Base-by-base conservation (phyloP, 2,113 vertebrate species). In the Dolichotis patagonum region DNA sequence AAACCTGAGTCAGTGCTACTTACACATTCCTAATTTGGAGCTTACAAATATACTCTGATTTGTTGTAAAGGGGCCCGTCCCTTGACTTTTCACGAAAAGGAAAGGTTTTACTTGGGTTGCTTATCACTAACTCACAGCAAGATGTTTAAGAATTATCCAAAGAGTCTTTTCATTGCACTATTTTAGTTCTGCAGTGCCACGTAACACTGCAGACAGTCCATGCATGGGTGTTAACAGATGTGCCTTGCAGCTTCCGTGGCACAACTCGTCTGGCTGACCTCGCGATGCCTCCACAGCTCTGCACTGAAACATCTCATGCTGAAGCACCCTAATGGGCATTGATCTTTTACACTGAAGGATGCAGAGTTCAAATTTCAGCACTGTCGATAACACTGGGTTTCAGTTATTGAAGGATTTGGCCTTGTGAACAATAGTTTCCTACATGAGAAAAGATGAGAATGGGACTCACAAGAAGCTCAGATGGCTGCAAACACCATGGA, bases 321-420 rank as follows among this genome's bases (percentile, higher is more conserved):
- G 54, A 90, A 46, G 43, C 85, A 62, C 95, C 95, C 98, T 98
- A 96, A 96, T 95, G 82, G 96, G 87, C 80, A 93, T 93, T 92
- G 90, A 88, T 91, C 73, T 94, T 97, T 96, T 96, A 93, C 85
- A 90, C 5, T 38, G 58, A 85, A 95, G 91, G 98, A 98, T 88
- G 63, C 62, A 63, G 83, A 98, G 91, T 98, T 98, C 96, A 96
- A 91, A 97, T 95, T 89, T 93, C 97, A 97, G 85, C 89, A 92
- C 94, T 67, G 86, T 96, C 97, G 96, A 94, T 97, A 97, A 97
- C 95, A 94, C 62, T 58, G 89, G 78, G 80, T 35, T 97, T 96
- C 60, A 85, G 0, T 0, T 90, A 97, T 71, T 38, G 43, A 93
- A 41, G 43, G 46, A 81, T 0, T 78, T 43, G 43, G 52, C 63